A percentile compares a stretch with the other conserved stretches of the same genome.
Evolutionary conservation across 2,113 vertebrate genomes (phyloP).

Genomic region (Crypturellus undulatus): DNA sequence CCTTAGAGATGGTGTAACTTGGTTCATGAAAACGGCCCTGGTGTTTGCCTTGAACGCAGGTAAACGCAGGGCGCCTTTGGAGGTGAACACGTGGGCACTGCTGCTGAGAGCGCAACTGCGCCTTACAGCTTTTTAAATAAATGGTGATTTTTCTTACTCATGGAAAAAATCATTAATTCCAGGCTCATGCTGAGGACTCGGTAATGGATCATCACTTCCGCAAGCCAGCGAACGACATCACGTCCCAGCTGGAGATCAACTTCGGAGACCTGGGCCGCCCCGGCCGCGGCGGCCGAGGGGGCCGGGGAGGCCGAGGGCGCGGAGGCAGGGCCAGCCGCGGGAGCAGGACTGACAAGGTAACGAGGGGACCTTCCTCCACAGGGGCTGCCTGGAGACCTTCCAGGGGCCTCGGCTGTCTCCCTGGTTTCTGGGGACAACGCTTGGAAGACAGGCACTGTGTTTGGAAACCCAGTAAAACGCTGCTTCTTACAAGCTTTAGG

Average conservation of each 20-base stretch:
- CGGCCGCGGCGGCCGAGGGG: slow-evolving; percentile 92
- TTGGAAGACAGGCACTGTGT: fast-evolving
- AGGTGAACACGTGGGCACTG: fast-evolving
- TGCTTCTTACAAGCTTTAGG: fast-evolving
- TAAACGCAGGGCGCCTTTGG: background rate
- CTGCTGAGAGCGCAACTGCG: fast-evolving
- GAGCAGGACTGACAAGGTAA: slow-evolving; percentile 95
- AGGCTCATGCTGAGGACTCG: slow-evolving; percentile 87
- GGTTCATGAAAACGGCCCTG: background rate
- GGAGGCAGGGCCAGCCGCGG: slow-evolving; percentile 90
- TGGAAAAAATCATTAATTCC: background rate
- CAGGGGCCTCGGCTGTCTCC: background rate
- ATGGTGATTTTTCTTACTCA: background rate
- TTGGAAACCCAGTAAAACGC: fast-evolving
- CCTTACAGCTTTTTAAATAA: fast-evolving
- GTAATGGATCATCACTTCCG: slow-evolving; percentile 96
- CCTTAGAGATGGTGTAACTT: background rate
- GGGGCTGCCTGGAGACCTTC: fast-evolving
- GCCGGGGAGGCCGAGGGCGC: slow-evolving; percentile 90
- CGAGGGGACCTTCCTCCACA: background rate
- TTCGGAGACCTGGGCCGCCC: slow-evolving; percentile 97
- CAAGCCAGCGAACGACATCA: slow-evolving; percentile 98
- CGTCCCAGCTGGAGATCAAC: slow-evolving; percentile 98
- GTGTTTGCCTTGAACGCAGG: background rate
- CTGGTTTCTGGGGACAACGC: background rate